Evolutionary conservation across 2,113 vertebrate genomes (phyloP), one percentile per base, ranked within the genome.

Genomic region (Tetraodon nigroviridis): DNA sequence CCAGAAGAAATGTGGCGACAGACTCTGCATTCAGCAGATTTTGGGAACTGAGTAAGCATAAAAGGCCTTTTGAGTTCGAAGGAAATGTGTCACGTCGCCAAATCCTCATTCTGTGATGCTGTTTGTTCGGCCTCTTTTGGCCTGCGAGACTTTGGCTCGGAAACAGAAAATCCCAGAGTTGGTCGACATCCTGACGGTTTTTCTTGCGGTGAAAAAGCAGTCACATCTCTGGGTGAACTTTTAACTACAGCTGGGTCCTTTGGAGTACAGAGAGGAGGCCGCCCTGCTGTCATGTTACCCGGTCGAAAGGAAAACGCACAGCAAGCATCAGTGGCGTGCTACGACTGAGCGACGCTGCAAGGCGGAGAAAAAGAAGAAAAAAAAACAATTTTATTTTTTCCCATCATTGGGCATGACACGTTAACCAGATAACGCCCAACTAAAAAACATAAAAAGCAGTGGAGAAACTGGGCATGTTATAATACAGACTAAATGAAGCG

Each of bases 21-120:
- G 16, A 49, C 18, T 74, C 37, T 19, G 22, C 62, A 71, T 52
- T 72, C 70, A 75, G 81, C 73, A 67, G 54, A 63, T 74, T 73
- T 62, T 46, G 60, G 21, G 54, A 68, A 51, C 60, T 41, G 49
- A 70, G 45, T 45, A 50, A 3, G 57, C 75, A 55, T 19, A 61
- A 69, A 71, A 19, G 22, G 45, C 51, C 53, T 58, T 42, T 73
- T 71, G 17, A 64, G 21, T 55, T 20, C 19, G 15, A 58, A 41
- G 32, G 27, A 37, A 37, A 24, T 2, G 29, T 46, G n/a, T 44
- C 58, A 64, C 29, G 32, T 58, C 24, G 49, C 40, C n/a, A 64
- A 55, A 61, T 37, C 53, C 53, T 54, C n/a, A 3, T 17, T 44
- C 20, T 27, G 7, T 27, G 12, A 6, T 45, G 68, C 21, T 24